phyloP scores from a whole-genome alignment of 2,113 vertebrate species.

The Phrynocephalus versicolor region DNA sequence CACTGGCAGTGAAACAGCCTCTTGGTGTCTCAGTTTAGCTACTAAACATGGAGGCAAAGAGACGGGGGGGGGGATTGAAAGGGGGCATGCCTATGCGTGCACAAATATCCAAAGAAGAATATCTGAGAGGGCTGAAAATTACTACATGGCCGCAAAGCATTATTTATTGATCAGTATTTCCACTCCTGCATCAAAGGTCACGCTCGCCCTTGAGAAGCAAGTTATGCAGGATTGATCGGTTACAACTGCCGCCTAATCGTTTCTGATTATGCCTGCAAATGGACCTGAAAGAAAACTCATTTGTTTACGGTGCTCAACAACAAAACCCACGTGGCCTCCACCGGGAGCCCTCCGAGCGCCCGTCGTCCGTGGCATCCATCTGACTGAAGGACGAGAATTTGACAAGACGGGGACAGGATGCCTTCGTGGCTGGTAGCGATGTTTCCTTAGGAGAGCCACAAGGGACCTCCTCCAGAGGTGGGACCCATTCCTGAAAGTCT shows the following conservation, averaged over 20 bases:
- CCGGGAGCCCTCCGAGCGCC: not conserved
- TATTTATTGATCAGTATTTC: not conserved
- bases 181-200: conserved; percentile 32
- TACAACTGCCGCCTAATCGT: conserved; percentile 45
- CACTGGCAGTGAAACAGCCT: not conserved
- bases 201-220: not conserved
- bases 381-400: conserved; percentile 36
- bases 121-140: not conserved
- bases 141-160: rapidly evolving
- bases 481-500: not conserved
- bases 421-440: conserved; percentile 5
- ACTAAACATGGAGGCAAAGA: not conserved
- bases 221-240: conserved; percentile 32
- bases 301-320: conserved; percentile 56
- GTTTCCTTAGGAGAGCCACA: conserved; percentile 46
- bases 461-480: not conserved
- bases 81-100: no score
- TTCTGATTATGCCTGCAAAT: conserved; percentile 51
- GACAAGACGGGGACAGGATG: conserved; percentile 44
- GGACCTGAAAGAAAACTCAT: conserved; percentile 59
- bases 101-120: not conserved
- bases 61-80: not conserved
- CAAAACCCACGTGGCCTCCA: conserved; percentile 24
- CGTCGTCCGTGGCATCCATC: conserved; percentile 38
- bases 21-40: not conserved